A percentile compares a stretch with the other conserved stretches of the same genome.
These are phyloP conservation scores for Plagodis pulveraria DNA, from an alignment of 2,888 invertebrate genomes.

Conservation along the genomic window DNA sequence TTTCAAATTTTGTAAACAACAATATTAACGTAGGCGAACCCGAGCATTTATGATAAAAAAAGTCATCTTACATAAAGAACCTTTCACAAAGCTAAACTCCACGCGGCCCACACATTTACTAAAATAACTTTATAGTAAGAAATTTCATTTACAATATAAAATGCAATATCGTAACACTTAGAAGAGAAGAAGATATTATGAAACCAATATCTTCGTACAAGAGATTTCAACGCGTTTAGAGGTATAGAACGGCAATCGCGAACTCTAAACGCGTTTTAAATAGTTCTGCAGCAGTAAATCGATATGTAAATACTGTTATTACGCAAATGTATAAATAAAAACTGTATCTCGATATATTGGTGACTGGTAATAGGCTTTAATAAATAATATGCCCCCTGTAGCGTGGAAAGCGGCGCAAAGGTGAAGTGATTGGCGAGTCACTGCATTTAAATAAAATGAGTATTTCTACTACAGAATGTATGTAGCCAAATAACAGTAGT, in stretches of 20 bases:
- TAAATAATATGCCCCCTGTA: slow-evolving; percentile 71
- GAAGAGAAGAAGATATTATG: neutral
- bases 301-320: slow-evolving; percentile 54
- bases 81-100: slow-evolving; percentile 27
- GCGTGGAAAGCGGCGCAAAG: slow-evolving; percentile 41
- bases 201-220: slow-evolving; percentile 10
- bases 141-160: slow-evolving; percentile 8
- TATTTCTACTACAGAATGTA: neutral
- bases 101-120: slow-evolving; percentile 26
- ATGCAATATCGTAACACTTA: neutral
- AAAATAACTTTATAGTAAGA: slow-evolving; percentile 19
- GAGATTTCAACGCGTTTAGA: slow-evolving; percentile 27
- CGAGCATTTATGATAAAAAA: slow-evolving; percentile 28
- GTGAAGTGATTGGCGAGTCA: slow-evolving; percentile 11
- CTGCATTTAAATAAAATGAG: no score
- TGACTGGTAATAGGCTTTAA: slow-evolving; percentile 65
- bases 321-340: slow-evolving; percentile 54
- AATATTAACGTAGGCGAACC: slow-evolving; percentile 12
- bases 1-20: slow-evolving; percentile 13
- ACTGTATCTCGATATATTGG: slow-evolving; percentile 48
- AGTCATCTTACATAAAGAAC: slow-evolving; percentile 26
- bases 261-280: slow-evolving; percentile 3
- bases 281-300: slow-evolving; percentile 36
- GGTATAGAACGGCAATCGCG: slow-evolving; percentile 24
- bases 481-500: no score